Conservation (phyloP, 2,113 vertebrate species). For the Pseudorhombus dupliciocellatus region DNA sequence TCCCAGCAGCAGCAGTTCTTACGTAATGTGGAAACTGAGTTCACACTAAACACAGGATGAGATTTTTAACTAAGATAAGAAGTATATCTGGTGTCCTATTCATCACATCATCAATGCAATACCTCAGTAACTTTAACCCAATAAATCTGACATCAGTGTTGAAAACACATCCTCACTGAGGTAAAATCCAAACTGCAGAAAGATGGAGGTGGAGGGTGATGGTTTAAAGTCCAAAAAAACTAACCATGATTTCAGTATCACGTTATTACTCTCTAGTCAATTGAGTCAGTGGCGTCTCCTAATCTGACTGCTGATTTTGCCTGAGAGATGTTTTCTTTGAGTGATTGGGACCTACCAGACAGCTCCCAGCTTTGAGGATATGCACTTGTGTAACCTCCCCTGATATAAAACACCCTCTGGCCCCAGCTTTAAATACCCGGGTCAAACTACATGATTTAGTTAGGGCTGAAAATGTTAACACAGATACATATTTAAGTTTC, state of each 20-base stretch:
- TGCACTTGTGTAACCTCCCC: neutral
- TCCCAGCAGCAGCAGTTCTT: constrained; percentile 33
- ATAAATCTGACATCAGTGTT: no score
- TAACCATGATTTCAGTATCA: no score
- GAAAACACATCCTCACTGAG: no score
- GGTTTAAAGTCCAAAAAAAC: no score
- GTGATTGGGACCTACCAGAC: neutral
- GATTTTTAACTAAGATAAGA: neutral
- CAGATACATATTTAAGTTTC: neutral
- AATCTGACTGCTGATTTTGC: neutral
- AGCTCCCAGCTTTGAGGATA: constrained; percentile 12
- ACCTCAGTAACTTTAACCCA: neutral
- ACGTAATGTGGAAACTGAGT: constrained; percentile 26
- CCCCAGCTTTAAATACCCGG: neutral
- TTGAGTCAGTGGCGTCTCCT: neutral
- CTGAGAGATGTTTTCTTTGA: constrained; percentile 24
- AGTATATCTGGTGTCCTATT: neutral
- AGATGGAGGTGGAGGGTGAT: no score
- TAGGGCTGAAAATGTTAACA: neutral
- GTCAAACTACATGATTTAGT: neutral
- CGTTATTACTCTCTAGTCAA: neutral
- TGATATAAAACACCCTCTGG: constrained; percentile 1
- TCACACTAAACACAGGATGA: constrained; percentile 7
- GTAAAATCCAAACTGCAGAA: no score
- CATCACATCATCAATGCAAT: no score